Evolutionary conservation across 2,888 invertebrate genomes (phyloP).

Genomic region (Dryococelus australis): DNA sequence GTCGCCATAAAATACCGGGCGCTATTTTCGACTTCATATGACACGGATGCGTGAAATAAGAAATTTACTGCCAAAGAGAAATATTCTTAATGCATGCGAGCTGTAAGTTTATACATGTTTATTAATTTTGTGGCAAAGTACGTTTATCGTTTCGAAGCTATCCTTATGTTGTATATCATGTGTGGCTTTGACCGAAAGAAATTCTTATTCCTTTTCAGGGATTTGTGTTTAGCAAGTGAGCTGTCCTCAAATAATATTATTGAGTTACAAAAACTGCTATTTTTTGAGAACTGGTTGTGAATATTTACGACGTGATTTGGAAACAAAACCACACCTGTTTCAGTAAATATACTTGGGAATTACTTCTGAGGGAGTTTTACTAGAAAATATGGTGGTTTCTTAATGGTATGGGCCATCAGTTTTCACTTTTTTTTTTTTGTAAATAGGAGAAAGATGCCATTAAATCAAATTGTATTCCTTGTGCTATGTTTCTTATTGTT

Average conservation of each 20-base stretch:
- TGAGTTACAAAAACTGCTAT: not conserved
- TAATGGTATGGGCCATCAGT: too few relatives aligned
- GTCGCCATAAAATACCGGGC: not conserved
- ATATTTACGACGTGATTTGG: constrained; percentile 1
- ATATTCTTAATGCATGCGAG: not conserved
- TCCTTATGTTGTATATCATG: not conserved
- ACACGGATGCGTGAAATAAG: not conserved
- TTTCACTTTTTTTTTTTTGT: too few relatives aligned
- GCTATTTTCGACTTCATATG: constrained; percentile 1
- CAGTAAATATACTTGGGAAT: not conserved
- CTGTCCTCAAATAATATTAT: constrained; percentile 10
- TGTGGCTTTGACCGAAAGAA: not conserved
- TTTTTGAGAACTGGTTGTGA: not conserved
- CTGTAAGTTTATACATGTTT: not conserved
- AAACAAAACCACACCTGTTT: not conserved
- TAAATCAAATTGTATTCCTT: too few relatives aligned
- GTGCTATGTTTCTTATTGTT: too few relatives aligned
- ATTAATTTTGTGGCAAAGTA: not conserved
- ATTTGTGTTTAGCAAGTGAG: constrained; percentile 8
- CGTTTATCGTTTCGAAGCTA: not conserved
- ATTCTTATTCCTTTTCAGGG: constrained; percentile 7
- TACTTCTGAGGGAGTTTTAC: not conserved
- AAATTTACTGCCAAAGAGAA: not conserved
- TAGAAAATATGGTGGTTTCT: not conserved
- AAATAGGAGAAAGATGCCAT: too few relatives aligned